Percentiles rank a stretch among this genome's conserved stretches.
Conservation (phyloP, 2,113 vertebrate species). For the Leptobrachium ailaonicum region DNA sequence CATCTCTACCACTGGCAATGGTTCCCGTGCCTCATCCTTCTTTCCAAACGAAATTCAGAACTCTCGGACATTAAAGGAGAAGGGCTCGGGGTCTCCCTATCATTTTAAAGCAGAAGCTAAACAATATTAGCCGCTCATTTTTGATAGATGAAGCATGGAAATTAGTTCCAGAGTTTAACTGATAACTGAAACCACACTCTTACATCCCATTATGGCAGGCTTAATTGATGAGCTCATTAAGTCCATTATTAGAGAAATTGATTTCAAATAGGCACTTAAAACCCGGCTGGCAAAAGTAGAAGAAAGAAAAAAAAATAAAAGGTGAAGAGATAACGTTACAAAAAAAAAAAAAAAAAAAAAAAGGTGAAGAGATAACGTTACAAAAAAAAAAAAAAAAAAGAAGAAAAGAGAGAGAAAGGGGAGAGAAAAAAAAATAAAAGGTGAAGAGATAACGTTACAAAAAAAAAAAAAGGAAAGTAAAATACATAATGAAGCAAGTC, state of each 20-base stretch:
- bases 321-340: conserved; percentile 77
- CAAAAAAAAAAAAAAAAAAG: conserved; percentile 74
- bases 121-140: conserved; percentile 80
- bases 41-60: conserved; percentile 65
- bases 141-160: conserved; percentile 93
- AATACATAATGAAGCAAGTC: conserved; percentile 99
- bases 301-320: conserved; percentile 48
- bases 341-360: conserved; percentile 59
- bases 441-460: conserved; percentile 77
- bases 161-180: conserved; percentile 92
- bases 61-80: conserved; percentile 67
- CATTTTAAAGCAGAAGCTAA: conserved; percentile 80
- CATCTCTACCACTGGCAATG: conserved; percentile 50
- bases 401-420: not conserved
- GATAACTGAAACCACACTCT: conserved; percentile 86
- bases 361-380: conserved; percentile 77
- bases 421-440: conserved; percentile 53
- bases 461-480: conserved; percentile 82
- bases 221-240: conserved; percentile 99
- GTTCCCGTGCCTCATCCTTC: conserved; percentile 46
- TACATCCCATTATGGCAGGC: conserved; percentile 96
- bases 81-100: conserved; percentile 78
- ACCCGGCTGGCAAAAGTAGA: conserved; percentile 71
- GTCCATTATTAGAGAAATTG: conserved; percentile 99
- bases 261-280: conserved; percentile 99